Evolutionary conservation across 2,797 vertebrate species (phyloP), one percentile per base, ranked within the genome.

Genomic region (Acridotheres tristis): DNA sequence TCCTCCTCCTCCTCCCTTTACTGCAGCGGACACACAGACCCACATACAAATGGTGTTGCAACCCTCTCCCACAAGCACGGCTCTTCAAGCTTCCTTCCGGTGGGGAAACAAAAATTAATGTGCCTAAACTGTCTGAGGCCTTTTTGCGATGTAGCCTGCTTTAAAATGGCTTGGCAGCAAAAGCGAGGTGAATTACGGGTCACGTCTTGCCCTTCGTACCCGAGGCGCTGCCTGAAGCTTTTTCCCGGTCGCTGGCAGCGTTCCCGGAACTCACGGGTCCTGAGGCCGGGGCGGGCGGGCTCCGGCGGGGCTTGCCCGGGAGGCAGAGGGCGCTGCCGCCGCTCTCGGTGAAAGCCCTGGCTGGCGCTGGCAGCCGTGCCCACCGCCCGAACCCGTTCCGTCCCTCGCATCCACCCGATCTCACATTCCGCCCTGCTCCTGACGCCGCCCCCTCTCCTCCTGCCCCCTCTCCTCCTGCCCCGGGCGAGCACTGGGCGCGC

Each of bases 341-440:
- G 42, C n/a, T 8, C 42, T 1, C 2, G 9, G 2, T 5, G 53
- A 17, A 11, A 36, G 22, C 8, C 26, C 4, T 1, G 3, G 8
- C 29, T 5, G 5, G 34, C 9, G 11, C 53, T 5, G 29, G 9
- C 43, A 18, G 23, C 34, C 43, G 4, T 5, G 43, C 16, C 42
- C 16, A 7, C 42, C 16, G 42, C 42, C 42, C 42, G 42, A 42
- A 42, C 42, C 16, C 4, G 42, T 16, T 16, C 42, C 22, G 23
- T 38, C 13, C 26, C 45, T 10, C 6, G 0, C 18, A 1, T 1
- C 3, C 50, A 3, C 9, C 27, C 2, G 1, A 10, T 8, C 18
- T 19, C 29, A 0, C 47, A 4, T 30, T 11, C 34, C 13, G 26
- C 32, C 8, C 48, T 0, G 53, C 19, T 8, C 47, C 47, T 14